These are phyloP conservation scores for Gortyna flavago DNA, from an alignment of 2,888 invertebrate genomes.

Conservation along the genomic window DNA sequence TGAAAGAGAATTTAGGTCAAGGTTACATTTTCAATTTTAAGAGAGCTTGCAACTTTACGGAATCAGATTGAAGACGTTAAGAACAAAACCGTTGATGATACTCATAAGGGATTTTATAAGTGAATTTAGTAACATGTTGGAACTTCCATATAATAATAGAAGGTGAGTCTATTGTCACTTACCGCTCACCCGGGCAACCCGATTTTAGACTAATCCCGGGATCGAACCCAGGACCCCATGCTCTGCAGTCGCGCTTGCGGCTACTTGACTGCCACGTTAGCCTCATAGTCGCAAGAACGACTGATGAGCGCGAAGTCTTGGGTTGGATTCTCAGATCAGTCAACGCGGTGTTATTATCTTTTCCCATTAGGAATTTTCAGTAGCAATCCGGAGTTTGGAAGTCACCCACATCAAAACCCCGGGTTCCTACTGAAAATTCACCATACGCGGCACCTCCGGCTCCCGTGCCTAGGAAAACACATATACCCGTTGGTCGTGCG, in stretches of 20 bases:
- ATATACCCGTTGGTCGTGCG: neutral
- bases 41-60: slow-evolving; percentile 5
- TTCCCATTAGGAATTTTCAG: neutral
- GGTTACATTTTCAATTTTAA: slow-evolving; percentile 27
- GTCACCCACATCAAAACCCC: too few species aligned
- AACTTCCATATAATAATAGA: neutral
- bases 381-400: neutral
- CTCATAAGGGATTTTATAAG: neutral
- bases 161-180: neutral
- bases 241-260: neutral
- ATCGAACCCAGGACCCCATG: neutral
- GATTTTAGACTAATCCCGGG: neutral
- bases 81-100: neutral
- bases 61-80: neutral
- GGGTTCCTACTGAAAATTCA: too few species aligned
- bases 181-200: neutral
- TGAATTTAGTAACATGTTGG: neutral
- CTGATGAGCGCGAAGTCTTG: neutral
- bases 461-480: neutral
- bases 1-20: slow-evolving; percentile 42
- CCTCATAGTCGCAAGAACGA: neutral
- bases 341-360: neutral
- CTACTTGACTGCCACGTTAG: too few species aligned
- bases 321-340: neutral
- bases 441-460: neutral